Percentiles rank a stretch among this genome's conserved stretches.
Conservation (phyloP, 2,797 vertebrate genomes). For the Dryobates pubescens region DNA sequence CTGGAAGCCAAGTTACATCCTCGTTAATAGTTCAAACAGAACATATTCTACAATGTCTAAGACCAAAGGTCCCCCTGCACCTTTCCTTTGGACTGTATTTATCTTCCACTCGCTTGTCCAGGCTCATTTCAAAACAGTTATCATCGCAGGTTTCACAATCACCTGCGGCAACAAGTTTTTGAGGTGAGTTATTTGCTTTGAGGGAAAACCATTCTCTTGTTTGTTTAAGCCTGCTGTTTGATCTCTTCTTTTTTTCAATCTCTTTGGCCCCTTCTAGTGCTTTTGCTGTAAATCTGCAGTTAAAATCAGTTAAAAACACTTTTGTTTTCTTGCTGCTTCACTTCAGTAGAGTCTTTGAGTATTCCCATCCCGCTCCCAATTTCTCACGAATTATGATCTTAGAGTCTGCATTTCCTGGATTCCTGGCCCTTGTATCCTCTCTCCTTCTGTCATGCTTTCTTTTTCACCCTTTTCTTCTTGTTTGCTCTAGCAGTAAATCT, state of each 20-base stretch:
- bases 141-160: slow-evolving; percentile 8
- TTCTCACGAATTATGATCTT: background rate
- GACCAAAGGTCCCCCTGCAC: background rate
- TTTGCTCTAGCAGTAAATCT: background rate
- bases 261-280: background rate
- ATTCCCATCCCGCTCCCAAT: background rate
- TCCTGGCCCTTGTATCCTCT: background rate
- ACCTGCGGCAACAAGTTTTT: slow-evolving; percentile 18
- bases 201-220: slow-evolving; percentile 3
- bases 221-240: slow-evolving; percentile 25
- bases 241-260: background rate
- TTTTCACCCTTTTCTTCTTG: background rate
- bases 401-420: background rate
- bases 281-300: background rate
- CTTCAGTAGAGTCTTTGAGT: background rate
- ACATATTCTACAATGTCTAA: background rate
- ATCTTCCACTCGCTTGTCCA: background rate
- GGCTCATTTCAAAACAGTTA: slow-evolving; percentile 30
- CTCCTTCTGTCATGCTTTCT: background rate
- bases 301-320: background rate
- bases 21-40: background rate
- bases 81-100: background rate
- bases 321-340: background rate
- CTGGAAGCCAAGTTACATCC: background rate
- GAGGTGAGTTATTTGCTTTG: slow-evolving; percentile 25